Conservation (phyloP, 2,797 vertebrate genomes). For the Buphagus erythrorhynchus region DNA sequence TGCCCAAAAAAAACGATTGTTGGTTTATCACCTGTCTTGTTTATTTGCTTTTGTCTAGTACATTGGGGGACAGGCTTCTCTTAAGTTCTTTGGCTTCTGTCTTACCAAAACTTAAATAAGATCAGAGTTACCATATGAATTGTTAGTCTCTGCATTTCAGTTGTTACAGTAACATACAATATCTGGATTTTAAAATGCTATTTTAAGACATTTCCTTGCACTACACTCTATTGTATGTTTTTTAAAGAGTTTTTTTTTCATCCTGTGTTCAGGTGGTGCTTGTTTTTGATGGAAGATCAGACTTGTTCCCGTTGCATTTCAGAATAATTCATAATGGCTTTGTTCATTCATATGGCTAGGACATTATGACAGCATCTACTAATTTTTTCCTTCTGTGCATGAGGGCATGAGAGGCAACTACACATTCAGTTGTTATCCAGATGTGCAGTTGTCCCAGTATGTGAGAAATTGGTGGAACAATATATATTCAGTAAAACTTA, state of each 20-base stretch:
- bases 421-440: not conserved
- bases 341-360: not conserved
- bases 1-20: not conserved
- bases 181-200: not conserved
- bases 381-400: not conserved
- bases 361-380: not conserved
- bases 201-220: not conserved
- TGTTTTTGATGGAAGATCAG: rapidly evolving
- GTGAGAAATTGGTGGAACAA: not conserved
- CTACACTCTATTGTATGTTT: not conserved
- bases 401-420: not conserved
- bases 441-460: not conserved
- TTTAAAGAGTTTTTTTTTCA: not conserved
- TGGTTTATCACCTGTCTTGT: not conserved
- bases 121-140: not conserved
- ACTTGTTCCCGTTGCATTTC: not conserved
- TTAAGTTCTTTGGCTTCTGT: not conserved
- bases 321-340: not conserved
- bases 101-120: not conserved
- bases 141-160: not conserved
- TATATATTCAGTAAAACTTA: not conserved
- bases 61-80: not conserved
- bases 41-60: not conserved
- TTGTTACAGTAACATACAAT: not conserved
- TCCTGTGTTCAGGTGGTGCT: not conserved